phyloP scores from a whole-genome alignment of 2,113 vertebrate species.

The Pseudopipra pipra region DNA sequence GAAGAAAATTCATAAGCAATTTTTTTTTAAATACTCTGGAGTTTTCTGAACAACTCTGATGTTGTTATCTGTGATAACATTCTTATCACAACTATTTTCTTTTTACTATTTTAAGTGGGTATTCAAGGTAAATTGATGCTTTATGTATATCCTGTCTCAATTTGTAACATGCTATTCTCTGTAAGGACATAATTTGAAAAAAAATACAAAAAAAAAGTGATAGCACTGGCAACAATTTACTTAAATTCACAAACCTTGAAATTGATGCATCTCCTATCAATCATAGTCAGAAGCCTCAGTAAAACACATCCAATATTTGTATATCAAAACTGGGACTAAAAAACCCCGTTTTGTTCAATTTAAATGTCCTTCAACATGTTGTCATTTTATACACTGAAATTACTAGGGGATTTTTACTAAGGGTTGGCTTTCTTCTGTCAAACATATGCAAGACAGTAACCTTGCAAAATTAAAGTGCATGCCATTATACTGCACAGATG shows the following conservation, averaged over 20 bases:
- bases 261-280: constrained; percentile 74
- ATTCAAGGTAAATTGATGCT: constrained; percentile 72
- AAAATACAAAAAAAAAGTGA: constrained; percentile 41
- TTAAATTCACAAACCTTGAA: constrained; percentile 77
- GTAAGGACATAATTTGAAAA: constrained; percentile 68
- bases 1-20: constrained; percentile 18
- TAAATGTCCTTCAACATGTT: constrained; percentile 68
- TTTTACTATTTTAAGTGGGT: constrained; percentile 61
- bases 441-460: constrained; percentile 1
- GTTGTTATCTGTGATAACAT: not conserved
- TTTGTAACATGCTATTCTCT: constrained; percentile 59
- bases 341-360: constrained; percentile 61
- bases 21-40: constrained; percentile 42
- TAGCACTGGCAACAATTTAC: constrained; percentile 73
- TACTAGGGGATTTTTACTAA: constrained; percentile 46
- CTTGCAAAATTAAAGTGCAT: constrained; percentile 57
- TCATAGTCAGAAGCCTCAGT: constrained; percentile 65
- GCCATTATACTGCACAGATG: constrained; percentile 46
- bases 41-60: constrained; percentile 65
- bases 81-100: constrained; percentile 47
- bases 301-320: constrained; percentile 71
- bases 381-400: constrained; percentile 37
- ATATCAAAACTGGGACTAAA: constrained; percentile 64
- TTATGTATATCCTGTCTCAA: constrained; percentile 69
- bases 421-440: constrained; percentile 51